Base-by-base conservation (phyloP, 2,113 vertebrate species). In the Tragelaphus scriptus region DNA sequence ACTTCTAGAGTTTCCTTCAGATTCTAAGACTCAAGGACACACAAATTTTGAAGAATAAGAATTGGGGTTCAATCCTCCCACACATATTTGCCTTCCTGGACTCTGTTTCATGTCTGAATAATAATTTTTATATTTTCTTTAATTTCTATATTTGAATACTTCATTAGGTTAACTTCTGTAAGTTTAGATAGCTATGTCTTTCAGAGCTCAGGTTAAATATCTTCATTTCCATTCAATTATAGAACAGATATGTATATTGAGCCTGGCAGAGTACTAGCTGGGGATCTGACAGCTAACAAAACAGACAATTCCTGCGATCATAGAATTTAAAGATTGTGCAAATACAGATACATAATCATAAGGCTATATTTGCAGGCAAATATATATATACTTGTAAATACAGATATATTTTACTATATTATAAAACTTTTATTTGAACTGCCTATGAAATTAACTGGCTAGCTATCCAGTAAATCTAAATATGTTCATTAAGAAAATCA, bases 351-450 rank as follows among this genome's bases (percentile, higher is more conserved):
- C 12, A 26, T 58, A 77, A 97, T 86, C 53, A 90, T 59, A 75
- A 75, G 4, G 17, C n/a, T 81, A 59, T 25, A 61, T 92, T 93
- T 95, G 32, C 28, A 95, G 44, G 47, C 6, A 96, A 16, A 59
- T 49, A 89, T 89, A 89, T 96, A 87, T 68, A 68, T 68, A 36
- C 21, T 71, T 40, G 19, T n/a, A 40, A 71, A 71, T 71, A 40
- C 19, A 71, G 19, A 23, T 75, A 71, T 40, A 71, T 71, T 71
- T 71, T 71, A 71, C n/a, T 71, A 40, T 40, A 75, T 75, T 44
- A 90, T 89, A 89, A 97, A 91, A 86, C 32, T 95, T 71, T 94
- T 81, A 59, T 56, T 88, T 89, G 97, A 77, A 82, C 86, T 94
- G 17, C 53, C 63, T 84, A 79, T 94, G 85, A 96, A 97, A 88